phyloP scores from a whole-genome alignment of 2,113 vertebrate species.

The Tragulus kanchil region DNA sequence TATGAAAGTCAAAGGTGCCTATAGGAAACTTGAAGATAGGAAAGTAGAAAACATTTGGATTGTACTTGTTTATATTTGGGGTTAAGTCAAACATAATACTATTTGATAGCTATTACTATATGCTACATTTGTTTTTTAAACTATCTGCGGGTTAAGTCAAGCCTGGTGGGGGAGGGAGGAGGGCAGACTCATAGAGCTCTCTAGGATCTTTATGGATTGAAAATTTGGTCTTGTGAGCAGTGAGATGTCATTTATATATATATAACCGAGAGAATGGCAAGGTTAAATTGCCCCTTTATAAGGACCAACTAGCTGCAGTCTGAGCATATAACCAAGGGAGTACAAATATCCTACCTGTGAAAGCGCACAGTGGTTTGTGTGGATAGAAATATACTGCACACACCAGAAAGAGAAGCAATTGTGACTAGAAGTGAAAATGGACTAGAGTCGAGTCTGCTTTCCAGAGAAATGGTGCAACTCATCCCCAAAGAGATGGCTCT shows the following conservation, averaged over 20 bases:
- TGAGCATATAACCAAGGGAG: not conserved
- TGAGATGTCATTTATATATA: not conserved
- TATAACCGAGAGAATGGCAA: not conserved
- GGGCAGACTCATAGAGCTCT: not conserved
- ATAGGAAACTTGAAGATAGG: not conserved
- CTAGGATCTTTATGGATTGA: not conserved
- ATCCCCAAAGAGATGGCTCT: not conserved
- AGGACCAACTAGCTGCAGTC: not conserved
- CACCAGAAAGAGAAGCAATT: not conserved
- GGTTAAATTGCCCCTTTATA: not conserved
- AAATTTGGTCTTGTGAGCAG: not conserved
- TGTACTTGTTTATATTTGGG: not conserved
- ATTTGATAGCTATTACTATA: too few relatives aligned
- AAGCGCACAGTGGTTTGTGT: accelerated
- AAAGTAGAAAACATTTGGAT: not conserved
- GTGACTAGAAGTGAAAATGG: not conserved
- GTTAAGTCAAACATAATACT: not conserved
- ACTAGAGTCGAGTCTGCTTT: not conserved
- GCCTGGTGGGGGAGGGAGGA: not conserved
- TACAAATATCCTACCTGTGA: not conserved
- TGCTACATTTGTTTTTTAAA: too few relatives aligned
- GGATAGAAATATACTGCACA: not conserved
- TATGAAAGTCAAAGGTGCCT: not conserved
- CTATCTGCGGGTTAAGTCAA: too few relatives aligned
- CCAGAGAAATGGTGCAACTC: not conserved